These are phyloP conservation scores for Alca torda DNA, from an alignment of 2,797 vertebrate genomes.

Conservation along the genomic window DNA sequence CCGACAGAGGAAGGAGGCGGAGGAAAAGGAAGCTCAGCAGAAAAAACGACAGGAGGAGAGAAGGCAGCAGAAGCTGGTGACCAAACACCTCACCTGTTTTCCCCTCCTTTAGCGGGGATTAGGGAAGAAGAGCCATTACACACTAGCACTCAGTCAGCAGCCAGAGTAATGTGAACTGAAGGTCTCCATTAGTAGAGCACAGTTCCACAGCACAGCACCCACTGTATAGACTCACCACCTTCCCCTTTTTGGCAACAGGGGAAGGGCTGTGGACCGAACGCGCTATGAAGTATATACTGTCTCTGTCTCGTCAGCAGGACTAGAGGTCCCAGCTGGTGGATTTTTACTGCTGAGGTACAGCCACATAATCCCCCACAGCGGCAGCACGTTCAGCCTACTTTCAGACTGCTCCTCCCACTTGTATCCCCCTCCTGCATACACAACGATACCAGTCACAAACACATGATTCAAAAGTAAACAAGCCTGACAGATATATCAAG, in stretches of 20 bases:
- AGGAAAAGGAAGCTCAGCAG: slow-evolving; percentile 80
- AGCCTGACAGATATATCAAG: neutral
- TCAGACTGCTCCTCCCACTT: neutral
- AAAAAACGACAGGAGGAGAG: slow-evolving; percentile 83
- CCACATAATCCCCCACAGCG: neutral
- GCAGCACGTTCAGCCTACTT: neutral
- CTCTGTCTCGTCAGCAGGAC: neutral
- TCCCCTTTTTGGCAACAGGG: neutral
- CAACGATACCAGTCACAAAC: neutral
- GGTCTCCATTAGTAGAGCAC: neutral
- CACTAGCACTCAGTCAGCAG: neutral
- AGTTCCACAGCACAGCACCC: neutral
- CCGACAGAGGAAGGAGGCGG: slow-evolving; percentile 78
- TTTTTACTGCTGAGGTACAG: neutral
- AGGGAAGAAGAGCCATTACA: neutral
- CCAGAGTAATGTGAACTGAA: neutral
- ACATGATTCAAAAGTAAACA: neutral
- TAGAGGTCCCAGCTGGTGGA: neutral
- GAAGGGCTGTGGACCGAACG: neutral
- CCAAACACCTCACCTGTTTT: neutral
- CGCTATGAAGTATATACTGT: neutral
- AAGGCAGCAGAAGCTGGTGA: slow-evolving; percentile 82
- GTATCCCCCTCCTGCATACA: neutral
- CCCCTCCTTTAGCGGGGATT: neutral
- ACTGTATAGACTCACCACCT: neutral